Evolutionary conservation across 2,797 vertebrate genomes (phyloP).

Genomic region (Artibeus lituratus): DNA sequence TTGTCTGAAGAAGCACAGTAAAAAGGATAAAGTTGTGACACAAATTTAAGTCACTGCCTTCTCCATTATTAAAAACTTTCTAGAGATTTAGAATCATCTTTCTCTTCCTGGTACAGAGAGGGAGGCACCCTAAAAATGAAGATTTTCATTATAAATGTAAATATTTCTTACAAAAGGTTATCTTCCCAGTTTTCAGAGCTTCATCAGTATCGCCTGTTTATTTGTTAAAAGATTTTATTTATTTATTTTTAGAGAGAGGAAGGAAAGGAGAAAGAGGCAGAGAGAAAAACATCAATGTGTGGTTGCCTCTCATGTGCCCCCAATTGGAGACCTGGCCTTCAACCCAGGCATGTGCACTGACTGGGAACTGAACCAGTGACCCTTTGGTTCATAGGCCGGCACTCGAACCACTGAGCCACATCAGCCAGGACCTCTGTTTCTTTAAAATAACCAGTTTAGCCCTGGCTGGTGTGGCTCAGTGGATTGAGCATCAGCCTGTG

Average conservation of each 20-base stretch:
- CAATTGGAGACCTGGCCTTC: too few species aligned
- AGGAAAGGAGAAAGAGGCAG: too few species aligned
- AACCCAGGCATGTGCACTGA: too few species aligned
- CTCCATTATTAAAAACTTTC: neutral
- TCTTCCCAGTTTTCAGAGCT: neutral
- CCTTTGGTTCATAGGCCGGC: too few species aligned
- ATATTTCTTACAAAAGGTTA: neutral
- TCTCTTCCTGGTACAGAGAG: neutral
- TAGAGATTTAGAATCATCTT: neutral
- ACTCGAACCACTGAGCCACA: too few species aligned
- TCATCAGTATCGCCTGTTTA: neutral
- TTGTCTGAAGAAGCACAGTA: neutral
- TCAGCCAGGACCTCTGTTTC: neutral
- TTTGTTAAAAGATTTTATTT: too few species aligned
- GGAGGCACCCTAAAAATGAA: neutral
- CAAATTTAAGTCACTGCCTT: neutral
- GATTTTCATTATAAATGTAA: neutral
- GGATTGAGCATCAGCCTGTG: too few species aligned
- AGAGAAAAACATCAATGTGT: too few species aligned
- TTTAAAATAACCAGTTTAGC: neutral
- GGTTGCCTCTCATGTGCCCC: too few species aligned
- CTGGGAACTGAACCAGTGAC: too few species aligned
- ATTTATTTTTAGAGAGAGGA: too few species aligned
- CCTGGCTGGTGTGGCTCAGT: too few species aligned
- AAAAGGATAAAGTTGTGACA: neutral